Evolutionary conservation across 1,140 invertebrate genomes (phyloP).

Genomic region (Galendromus occidentalis): DNA sequence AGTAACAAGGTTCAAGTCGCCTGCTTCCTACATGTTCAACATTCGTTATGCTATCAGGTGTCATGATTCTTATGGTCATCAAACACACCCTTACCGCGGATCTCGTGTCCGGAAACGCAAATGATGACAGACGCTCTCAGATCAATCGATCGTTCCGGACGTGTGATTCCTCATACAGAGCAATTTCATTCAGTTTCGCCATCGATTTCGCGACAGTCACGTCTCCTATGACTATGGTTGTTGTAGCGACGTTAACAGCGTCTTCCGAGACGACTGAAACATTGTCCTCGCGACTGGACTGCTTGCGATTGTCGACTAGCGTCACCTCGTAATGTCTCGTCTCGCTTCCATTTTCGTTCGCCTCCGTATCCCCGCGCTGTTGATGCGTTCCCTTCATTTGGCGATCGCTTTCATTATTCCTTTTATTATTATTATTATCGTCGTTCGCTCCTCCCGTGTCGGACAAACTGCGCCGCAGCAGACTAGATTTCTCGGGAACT

Average conservation of each 20-base stretch:
- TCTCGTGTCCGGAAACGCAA: too few species aligned
- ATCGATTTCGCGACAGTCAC: background rate
- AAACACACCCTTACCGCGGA: too few species aligned
- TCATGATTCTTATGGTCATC: too few species aligned
- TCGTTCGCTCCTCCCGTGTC: background rate
- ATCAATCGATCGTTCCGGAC: background rate
- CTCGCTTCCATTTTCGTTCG: background rate
- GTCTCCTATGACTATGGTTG: background rate
- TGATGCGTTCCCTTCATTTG: background rate
- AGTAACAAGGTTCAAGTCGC: too few species aligned
- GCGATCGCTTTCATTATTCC: background rate
- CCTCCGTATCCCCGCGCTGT: too few species aligned
- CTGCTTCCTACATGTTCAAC: too few species aligned
- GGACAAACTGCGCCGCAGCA: background rate
- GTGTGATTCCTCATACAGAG: background rate
- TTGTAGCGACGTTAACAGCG: background rate
- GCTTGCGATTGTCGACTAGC: background rate
- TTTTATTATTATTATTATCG: too few species aligned
- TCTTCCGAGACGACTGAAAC: background rate
- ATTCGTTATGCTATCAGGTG: too few species aligned
- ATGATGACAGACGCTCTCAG: background rate
- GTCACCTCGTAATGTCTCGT: background rate
- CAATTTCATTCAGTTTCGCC: background rate
- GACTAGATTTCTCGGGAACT: constrained; percentile 7
- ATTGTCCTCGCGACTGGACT: background rate